Evolutionary conservation across 2,888 invertebrate genomes (phyloP).

Genomic region (Lypha dubia): DNA sequence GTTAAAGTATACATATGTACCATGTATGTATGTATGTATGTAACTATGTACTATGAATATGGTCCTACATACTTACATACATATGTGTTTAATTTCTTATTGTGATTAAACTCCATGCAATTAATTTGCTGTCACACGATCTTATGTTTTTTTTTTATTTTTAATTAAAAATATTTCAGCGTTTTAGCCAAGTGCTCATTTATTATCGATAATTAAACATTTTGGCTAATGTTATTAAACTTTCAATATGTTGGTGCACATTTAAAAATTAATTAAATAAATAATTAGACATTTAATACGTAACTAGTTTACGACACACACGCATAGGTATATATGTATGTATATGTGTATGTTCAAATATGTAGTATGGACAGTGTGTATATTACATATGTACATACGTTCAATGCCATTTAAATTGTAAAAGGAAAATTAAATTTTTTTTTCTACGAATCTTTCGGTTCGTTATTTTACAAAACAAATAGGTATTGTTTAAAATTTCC

Average conservation of each 20-base stretch:
- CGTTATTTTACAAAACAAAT: slow-evolving; percentile 40
- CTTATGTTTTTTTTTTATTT: neutral
- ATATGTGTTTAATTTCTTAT: neutral
- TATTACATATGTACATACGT: too few species aligned
- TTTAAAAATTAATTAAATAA: slow-evolving; percentile 51
- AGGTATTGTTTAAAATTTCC: slow-evolving; percentile 54
- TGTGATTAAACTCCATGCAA: neutral
- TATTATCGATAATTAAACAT: slow-evolving; percentile 3
- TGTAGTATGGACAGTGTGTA: neutral
- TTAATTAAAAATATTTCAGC: neutral
- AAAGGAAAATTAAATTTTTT: slow-evolving; percentile 56
- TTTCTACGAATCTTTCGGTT: slow-evolving; percentile 9
- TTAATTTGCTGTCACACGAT: neutral
- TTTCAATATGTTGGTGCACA: slow-evolving; percentile 42
- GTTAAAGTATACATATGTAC: too few species aligned
- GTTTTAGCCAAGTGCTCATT: neutral
- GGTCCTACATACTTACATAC: too few species aligned
- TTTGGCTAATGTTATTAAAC: slow-evolving; percentile 46
- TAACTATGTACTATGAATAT: too few species aligned
- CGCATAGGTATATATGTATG: neutral
- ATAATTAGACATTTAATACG: slow-evolving; percentile 46
- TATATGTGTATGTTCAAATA: neutral
- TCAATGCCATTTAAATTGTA: slow-evolving; percentile 64
- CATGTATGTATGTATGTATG: too few species aligned
- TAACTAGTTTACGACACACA: neutral